phyloP scores from a whole-genome alignment of 1,140 invertebrate species.

The Apis dorsata region DNA sequence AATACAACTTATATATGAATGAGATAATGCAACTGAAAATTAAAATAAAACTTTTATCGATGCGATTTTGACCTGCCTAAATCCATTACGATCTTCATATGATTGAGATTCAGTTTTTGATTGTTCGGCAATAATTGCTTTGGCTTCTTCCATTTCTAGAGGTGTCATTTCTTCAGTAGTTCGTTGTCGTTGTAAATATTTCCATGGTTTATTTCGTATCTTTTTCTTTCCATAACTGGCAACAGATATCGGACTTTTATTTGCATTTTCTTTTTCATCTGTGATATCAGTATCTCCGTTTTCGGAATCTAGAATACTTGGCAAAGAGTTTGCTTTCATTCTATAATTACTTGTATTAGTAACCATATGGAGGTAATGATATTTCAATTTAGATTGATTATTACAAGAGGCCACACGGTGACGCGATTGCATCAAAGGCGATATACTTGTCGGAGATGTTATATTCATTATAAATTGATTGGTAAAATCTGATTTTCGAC shows the following conservation, averaged over 20 bases:
- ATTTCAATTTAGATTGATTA: conserved; percentile 70
- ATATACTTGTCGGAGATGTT: conserved; percentile 70
- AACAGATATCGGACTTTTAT: conserved; percentile 83
- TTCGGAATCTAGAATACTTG: conserved; percentile 89
- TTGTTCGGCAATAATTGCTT: conserved; percentile 38
- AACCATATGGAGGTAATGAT: conserved; percentile 78
- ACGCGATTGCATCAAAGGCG: conserved; percentile 73
- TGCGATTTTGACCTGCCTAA: conserved; percentile 60
- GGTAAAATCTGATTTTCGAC: conserved; percentile 72
- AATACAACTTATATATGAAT: conserved; percentile 40
- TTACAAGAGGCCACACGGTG: conserved; percentile 75
- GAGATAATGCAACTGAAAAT: not conserved
- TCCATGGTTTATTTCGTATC: conserved; percentile 74
- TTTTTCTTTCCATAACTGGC: conserved; percentile 79
- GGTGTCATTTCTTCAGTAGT: conserved; percentile 78
- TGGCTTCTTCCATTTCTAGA: conserved; percentile 66
- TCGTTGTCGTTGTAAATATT: conserved; percentile 75
- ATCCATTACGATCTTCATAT: conserved; percentile 61
- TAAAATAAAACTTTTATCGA: conserved; percentile 18
- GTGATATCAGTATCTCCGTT: conserved; percentile 82
- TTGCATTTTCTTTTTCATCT: conserved; percentile 79
- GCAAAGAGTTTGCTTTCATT: conserved; percentile 87
- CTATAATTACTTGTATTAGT: conserved; percentile 82
- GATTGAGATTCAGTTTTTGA: conserved; percentile 45
- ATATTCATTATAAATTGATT: conserved; percentile 72